Evolutionary conservation across 2,113 vertebrate genomes (phyloP), one percentile per base, ranked within the genome.

Genomic region (Gymnarchus niloticus): DNA sequence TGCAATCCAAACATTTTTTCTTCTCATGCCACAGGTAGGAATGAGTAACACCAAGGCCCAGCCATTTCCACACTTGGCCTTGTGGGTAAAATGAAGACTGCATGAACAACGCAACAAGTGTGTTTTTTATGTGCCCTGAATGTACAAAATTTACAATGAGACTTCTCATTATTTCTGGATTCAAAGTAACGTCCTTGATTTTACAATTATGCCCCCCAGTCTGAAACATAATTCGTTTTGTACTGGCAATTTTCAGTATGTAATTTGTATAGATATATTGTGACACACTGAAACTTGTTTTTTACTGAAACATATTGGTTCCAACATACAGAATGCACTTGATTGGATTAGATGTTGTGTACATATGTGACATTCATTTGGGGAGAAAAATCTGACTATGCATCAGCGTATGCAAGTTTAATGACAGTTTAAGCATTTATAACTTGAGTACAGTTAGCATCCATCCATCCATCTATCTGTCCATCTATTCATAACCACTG

Each of bases 81-180:
- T 78, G 19, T 78, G 76, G 76, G 44, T 78, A 48, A 78, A 46
- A 61, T 61, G n/a, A 48, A 78, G 76, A 78, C 69, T 23, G n/a
- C 17, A 65, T 46, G 44, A 17, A n/a, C 9, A 8, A 78, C 3
- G 23, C 44, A 25, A 76, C 33, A 17, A 41, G 76, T n/a, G 17
- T 37, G 44, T 23, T 46, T 77, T 41, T 77, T 33, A 77, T 46
- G 6, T 77, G 4, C 8, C 37, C 44, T 48, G 44, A n/a, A 46
- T 78, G 41, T 81, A 17, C 25, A 52, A 19, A 81, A 81, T 21
- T 48, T 19, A 49, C 46, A 81, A 52, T n/a, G 76, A 44, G 37
- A 46, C 41, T 54, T 6, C 6, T 7, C n/a, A 44, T 81, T 81
- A 23, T 48, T 46, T 48, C 80, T 33, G 49, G 23, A 52, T 51